Evolutionary conservation across 2,797 vertebrate species (phyloP).

Genomic region (Intellagama lesueurii): DNA sequence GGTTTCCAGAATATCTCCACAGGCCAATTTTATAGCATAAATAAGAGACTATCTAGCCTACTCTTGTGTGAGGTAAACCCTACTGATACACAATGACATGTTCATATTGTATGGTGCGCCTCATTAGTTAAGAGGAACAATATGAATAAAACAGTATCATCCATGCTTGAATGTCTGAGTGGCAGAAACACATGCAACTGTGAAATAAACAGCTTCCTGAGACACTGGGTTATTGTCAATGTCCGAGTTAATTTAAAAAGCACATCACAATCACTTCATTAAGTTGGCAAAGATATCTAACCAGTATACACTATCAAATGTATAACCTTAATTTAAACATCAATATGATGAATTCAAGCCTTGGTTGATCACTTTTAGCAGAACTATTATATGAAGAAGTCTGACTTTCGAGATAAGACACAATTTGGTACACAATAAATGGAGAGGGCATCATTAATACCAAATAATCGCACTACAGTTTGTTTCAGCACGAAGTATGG

Average conservation of each 20-base stretch:
- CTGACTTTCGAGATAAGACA: not conserved
- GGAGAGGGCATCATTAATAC: not conserved
- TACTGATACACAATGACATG: constrained; percentile 11
- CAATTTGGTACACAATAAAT: not conserved
- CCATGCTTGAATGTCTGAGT: constrained; percentile 23
- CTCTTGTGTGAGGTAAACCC: constrained; percentile 25
- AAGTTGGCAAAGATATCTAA: not conserved
- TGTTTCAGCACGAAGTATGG: constrained; percentile 8
- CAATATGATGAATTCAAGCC: constrained; percentile 23
- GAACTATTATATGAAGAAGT: not conserved
- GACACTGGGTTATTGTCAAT: not conserved
- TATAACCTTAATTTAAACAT: constrained; percentile 18
- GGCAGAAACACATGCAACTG: not conserved
- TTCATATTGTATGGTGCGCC: constrained; percentile 18
- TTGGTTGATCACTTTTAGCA: constrained; percentile 1
- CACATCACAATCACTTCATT: not conserved
- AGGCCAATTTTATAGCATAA: not conserved
- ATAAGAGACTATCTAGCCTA: not conserved
- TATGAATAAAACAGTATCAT: not conserved
- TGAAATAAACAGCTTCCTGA: not conserved
- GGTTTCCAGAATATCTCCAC: not conserved
- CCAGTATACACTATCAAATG: not conserved
- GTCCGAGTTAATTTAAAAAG: not conserved
- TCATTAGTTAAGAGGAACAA: constrained; percentile 8
- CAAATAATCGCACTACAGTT: not conserved